Conservation (phyloP, 2,797 vertebrate species). For the Psittacula derbiana region DNA sequence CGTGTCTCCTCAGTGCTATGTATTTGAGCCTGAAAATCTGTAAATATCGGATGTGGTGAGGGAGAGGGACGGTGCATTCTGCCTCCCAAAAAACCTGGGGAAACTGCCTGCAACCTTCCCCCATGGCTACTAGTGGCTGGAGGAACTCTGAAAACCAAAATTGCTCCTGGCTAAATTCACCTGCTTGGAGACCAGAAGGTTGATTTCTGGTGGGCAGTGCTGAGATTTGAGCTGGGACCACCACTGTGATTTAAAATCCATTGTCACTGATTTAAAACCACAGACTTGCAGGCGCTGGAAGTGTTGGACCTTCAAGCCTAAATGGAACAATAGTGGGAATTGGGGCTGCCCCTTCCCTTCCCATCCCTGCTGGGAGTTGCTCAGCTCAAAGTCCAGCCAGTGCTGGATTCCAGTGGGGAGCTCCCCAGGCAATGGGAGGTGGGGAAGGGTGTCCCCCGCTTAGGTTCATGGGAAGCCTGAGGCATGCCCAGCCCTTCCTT, state of each 20-base stretch:
- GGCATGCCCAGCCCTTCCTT: background rate
- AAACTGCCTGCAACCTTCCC: background rate
- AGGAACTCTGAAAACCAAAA: background rate
- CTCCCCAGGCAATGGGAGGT: background rate
- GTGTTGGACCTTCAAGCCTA: background rate
- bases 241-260: background rate
- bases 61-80: background rate
- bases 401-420: accelerated
- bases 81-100: accelerated
- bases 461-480: background rate
- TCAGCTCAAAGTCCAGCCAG: accelerated
- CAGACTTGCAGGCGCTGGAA: background rate
- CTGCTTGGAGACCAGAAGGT: background rate
- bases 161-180: background rate
- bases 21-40: background rate
- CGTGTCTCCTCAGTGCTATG: accelerated
- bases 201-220: background rate
- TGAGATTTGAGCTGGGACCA: background rate
- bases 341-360: background rate
- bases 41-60: background rate
- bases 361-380: accelerated
- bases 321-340: accelerated
- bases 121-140: accelerated
- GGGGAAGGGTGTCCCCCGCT: background rate
- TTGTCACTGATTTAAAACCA: background rate